These are phyloP conservation scores for Teleogryllus occipitalis DNA, from an alignment of 1,140 invertebrate species.

Conservation along the genomic window DNA sequence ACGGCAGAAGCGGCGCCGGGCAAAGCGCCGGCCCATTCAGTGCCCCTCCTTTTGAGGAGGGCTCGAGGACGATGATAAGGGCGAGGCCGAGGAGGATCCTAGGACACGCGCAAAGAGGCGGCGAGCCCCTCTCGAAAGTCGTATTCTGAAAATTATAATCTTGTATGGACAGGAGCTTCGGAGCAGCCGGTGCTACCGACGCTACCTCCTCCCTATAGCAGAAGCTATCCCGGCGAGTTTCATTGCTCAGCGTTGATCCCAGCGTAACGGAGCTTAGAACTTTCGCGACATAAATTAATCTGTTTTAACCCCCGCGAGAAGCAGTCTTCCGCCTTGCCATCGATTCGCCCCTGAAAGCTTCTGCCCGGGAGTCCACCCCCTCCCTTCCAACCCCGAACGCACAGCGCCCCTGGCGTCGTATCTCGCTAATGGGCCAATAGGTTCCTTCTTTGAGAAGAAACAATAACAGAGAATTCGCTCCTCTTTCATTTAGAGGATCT, in stretches of 20 bases:
- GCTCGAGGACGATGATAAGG: not conserved
- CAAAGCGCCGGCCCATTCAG: not conserved
- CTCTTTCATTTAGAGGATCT: no score
- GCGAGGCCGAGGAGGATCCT: not conserved
- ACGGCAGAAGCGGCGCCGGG: not conserved
- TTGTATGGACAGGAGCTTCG: not conserved
- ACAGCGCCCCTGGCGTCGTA: not conserved
- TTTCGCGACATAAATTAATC: constrained; percentile 1
- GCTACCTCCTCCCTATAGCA: not conserved
- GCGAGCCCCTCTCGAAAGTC: not conserved
- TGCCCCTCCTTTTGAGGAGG: not conserved
- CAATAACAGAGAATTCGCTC: not conserved
- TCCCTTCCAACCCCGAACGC: no score
- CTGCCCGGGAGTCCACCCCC: no score
- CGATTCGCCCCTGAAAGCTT: not conserved
- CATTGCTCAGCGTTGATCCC: not conserved
- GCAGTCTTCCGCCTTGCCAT: not conserved
- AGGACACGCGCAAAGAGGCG: not conserved
- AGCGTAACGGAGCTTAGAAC: not conserved
- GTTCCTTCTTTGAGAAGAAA: not conserved
- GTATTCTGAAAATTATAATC: not conserved
- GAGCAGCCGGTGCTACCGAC: not conserved
- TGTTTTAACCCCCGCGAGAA: not conserved
- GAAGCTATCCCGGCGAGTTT: not conserved
- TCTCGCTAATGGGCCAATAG: not conserved